phyloP scores from a whole-genome alignment of 2,797 vertebrate species.

The Emys orbicularis region DNA sequence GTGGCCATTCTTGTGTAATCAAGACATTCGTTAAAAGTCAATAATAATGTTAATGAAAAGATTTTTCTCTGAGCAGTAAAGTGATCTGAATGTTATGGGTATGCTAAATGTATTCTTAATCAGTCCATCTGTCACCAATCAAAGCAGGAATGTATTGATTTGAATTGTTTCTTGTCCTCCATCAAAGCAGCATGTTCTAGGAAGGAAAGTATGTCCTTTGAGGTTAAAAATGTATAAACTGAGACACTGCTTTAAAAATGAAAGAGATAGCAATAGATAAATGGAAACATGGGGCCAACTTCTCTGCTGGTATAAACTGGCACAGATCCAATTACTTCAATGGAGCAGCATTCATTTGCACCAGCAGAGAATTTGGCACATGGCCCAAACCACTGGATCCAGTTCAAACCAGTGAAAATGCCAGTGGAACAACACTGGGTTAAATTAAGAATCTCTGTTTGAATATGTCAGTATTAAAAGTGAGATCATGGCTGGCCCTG shows the following conservation, averaged over 20 bases:
- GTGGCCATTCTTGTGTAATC: conserved; percentile 8
- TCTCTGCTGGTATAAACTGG: background rate
- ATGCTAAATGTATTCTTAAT: conserved; percentile 8
- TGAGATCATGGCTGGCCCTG: too few relatives aligned
- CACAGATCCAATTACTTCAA: background rate
- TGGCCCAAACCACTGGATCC: background rate
- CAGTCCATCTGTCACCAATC: conserved; percentile 1
- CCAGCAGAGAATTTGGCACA: background rate
- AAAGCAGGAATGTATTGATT: background rate
- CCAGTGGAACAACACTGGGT: background rate
- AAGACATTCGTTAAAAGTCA: conserved; percentile 49
- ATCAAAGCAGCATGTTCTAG: background rate
- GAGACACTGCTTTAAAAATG: background rate
- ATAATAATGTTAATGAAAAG: conserved; percentile 5
- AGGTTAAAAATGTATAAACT: background rate
- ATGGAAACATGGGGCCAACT: background rate
- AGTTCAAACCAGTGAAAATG: background rate
- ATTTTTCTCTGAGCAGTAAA: background rate
- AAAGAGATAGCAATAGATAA: background rate
- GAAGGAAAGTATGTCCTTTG: background rate
- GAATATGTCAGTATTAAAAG: background rate
- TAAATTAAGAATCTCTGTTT: background rate
- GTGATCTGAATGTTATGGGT: conserved; percentile 9
- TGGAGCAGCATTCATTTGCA: too few relatives aligned
- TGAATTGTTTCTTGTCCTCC: background rate